Base-by-base conservation (phyloP, 2,113 vertebrate species). In the Colaptes auratus region DNA sequence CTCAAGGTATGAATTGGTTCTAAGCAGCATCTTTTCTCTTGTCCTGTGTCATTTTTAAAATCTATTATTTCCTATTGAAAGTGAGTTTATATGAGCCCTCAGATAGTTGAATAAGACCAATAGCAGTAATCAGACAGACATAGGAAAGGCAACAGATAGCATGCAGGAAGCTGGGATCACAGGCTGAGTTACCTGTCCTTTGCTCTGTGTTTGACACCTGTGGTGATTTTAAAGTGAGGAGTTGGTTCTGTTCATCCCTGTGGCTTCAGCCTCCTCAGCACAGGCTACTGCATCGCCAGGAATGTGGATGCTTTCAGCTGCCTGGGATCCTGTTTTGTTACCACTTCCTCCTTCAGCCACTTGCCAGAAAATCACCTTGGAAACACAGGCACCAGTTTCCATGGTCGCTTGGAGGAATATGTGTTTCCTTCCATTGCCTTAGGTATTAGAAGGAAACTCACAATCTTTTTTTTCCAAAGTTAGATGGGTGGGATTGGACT, bases 361-460 rank as follows among this genome's bases (percentile, higher is more conserved):
- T 73, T 90, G 89, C 96, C 95, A 96, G 85, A 80, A 90, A 96
- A 97, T 96, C 93, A 90, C 96, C 96, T 94, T 96, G 97, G 96
- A 96, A 97, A 97, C 96, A 60, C 79, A 94, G 77, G 65, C 75
- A 75, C 74, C 80, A 81, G 97, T 97, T 97, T 86, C 97, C 94
- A 96, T 97, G 94, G 95, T 89, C 95, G 96, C 97, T 94, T 94
- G 44, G 55, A 89, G 30, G 6, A 87, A 27, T 56, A 33, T 67
- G 75, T 39, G 67, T 70, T 96, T 92, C 60, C 73, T 93, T 91
- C 86, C 78, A 60, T 88, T 71, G 50, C 53, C 3, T 46, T 70
- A 52, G 33, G 25, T 76, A 87, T 78, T 79, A 56, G 33, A 10
- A 88, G 53, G 81, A 92, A 90, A 53, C 12, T 28, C 67, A 75